Evolutionary conservation across 2,797 vertebrate genomes (phyloP).

Genomic region (Carcharodon carcharias): DNA sequence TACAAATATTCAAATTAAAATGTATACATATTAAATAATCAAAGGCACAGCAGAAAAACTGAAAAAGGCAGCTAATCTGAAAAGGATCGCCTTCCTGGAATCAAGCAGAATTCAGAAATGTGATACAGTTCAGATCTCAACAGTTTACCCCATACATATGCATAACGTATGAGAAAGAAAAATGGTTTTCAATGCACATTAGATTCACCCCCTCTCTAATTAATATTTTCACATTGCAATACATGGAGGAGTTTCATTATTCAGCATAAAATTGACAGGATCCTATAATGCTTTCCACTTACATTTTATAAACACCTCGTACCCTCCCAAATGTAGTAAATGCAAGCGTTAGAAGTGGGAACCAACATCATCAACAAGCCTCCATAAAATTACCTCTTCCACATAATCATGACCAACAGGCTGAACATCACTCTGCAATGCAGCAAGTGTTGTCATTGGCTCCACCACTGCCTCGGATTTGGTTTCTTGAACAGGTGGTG

Average conservation of each 20-base stretch:
- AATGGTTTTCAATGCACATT: background rate
- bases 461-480: constrained; percentile 62
- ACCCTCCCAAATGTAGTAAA: background rate
- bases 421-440: constrained; percentile 89
- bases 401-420: constrained; percentile 97
- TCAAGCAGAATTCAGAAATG: background rate
- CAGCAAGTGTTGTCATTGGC: constrained; percentile 73
- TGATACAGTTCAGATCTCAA: background rate
- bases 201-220: background rate
- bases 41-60: too few species aligned
- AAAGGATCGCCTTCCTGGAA: background rate
- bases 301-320: background rate
- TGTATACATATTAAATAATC: too few species aligned
- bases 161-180: background rate
- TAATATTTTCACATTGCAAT: background rate
- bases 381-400: constrained; percentile 69
- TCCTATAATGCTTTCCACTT: background rate
- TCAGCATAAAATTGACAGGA: background rate
- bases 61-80: background rate
- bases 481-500: constrained; percentile 57
- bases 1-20: too few species aligned
- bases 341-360: background rate
- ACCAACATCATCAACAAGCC: background rate
- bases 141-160: background rate
- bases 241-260: background rate